phyloP scores from a whole-genome alignment of 2,113 vertebrate genomes.

The Micronisus gabar region DNA sequence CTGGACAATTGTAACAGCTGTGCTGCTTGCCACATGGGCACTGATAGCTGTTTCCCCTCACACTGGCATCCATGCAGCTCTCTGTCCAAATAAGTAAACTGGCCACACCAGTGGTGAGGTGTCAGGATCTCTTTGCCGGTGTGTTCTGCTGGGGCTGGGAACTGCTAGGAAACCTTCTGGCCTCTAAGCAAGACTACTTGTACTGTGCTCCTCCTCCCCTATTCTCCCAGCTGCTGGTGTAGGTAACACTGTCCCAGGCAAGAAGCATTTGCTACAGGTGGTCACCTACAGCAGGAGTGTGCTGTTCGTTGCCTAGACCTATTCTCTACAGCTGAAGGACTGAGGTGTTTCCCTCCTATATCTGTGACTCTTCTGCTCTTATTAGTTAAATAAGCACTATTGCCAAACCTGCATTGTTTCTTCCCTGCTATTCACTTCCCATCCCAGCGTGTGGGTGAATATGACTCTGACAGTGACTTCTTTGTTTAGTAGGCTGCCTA shows the following conservation, averaged over 20 bases:
- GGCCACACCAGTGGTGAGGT: background rate
- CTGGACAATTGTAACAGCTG: background rate
- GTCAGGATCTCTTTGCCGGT: background rate
- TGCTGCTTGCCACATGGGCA: background rate
- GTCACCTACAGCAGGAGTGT: background rate
- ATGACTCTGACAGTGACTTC: background rate
- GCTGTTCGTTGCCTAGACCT: background rate
- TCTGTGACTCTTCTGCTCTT: background rate
- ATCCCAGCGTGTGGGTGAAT: background rate
- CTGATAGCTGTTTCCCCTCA: background rate
- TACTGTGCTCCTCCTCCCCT: background rate
- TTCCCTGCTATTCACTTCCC: background rate
- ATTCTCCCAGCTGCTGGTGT: background rate
- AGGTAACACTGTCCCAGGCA: background rate
- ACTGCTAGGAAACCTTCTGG: background rate
- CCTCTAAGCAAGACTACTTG: background rate
- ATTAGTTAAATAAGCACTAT: background rate
- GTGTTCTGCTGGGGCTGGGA: background rate
- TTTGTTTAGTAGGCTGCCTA: background rate
- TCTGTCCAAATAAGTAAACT: background rate
- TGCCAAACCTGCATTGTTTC: background rate
- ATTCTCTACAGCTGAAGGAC: background rate
- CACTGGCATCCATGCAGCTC: accelerated
- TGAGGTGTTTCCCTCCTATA: background rate
- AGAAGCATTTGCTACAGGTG: background rate